Evolutionary conservation across 2,113 vertebrate genomes (phyloP).

Genomic region (Scopus umbretta): DNA sequence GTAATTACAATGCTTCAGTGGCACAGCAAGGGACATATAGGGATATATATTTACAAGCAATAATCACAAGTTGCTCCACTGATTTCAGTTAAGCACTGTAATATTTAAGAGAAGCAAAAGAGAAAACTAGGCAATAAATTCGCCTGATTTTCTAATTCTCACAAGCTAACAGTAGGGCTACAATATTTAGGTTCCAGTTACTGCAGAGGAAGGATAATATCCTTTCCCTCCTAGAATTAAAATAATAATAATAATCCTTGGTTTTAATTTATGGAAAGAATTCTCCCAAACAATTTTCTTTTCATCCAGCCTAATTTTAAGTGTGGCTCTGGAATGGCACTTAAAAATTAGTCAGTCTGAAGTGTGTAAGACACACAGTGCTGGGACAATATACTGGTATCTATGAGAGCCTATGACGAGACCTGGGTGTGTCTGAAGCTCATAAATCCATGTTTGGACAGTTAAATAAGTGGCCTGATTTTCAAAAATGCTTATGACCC

Average conservation of each 20-base stretch:
- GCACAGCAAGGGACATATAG: background rate
- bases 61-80: background rate
- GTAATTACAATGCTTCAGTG: background rate
- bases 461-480: conserved; percentile 10
- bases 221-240: background rate
- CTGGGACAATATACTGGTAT: background rate
- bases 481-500: background rate
- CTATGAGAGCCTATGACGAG: background rate
- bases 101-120: background rate
- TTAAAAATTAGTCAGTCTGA: background rate
- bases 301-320: background rate
- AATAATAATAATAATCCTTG: background rate
- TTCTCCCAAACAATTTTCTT: background rate
- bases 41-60: background rate
- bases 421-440: background rate
- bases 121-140: background rate
- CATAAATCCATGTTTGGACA: background rate
- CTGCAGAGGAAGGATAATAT: background rate
- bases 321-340: background rate
- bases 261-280: background rate
- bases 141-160: background rate
- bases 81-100: background rate
- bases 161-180: background rate
- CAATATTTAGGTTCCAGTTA: background rate
- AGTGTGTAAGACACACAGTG: background rate